Base-by-base conservation (phyloP, 35 echinoderm and acorn worm genomes). In the Strongylocentrotus purpuratus region DNA sequence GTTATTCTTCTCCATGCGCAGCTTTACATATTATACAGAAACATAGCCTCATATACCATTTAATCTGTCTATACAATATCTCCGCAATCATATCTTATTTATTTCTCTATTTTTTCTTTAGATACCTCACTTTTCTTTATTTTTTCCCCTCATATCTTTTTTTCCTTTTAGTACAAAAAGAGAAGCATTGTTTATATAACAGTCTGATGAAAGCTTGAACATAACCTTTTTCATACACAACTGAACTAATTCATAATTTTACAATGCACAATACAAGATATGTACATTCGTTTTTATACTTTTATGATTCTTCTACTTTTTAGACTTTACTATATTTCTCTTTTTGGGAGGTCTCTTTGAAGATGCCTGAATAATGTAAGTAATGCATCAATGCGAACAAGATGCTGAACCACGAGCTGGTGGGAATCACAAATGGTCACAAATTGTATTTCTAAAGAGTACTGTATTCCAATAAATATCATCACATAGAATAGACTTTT, bases 1-100 rank as follows among this genome's bases (percentile, higher is more conserved):
- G 20, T 78, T 78, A 78, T n/a, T 78, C 65, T 78, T 78, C 28
- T 78, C 28, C 28, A 78, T 28, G 65, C 28, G 20, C 25, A 78
- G 28, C 52, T 78, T 78, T 78, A 78, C 65, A 78, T 78, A 78
- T 78, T n/a, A 78, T 78, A 78, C 65, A 78, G 20, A 78, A 78
- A 78, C 65, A 78, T 78, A 78, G 65, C 65, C 65, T 78, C 65
- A 78, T 15, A 78, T 55, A 78, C 65, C 5, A 78, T 22, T n/a
- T 78, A 15, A 78, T 78, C 7, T 78, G 20, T 78, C 28, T 28
- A 78, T 71, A 71, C 65, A 78, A 78, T 28, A 78, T n/a, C 7
- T 78, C 25, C 5, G 25, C 28, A 78, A 10, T 55, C 0, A 15
- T 55, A 55, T 55, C 50, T 55, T 10, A 55, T 14, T 55, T 55